Percentiles rank a stretch among this genome's conserved stretches.
phyloP scores from a whole-genome alignment of 92 coral and sea anemone genomes.

The Zoanthus solanderi region DNA sequence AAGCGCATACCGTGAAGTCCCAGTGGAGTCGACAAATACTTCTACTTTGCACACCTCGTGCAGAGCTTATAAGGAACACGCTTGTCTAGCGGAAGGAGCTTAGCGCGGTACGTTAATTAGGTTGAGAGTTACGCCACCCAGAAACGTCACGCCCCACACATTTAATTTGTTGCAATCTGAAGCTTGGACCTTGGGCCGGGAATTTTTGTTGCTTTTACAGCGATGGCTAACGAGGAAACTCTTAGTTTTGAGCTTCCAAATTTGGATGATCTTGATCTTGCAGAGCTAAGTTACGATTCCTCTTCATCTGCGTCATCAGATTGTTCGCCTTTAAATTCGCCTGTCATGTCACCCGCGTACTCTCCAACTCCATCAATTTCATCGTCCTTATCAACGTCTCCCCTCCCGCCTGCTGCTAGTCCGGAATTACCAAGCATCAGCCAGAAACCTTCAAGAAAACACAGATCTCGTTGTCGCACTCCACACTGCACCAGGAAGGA shows the following conservation, averaged over 20 bases:
- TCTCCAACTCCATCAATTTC: slow-evolving; percentile 59
- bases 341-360: slow-evolving; percentile 72
- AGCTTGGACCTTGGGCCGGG: background rate
- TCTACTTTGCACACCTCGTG: slow-evolving; percentile 69
- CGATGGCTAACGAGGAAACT: slow-evolving; percentile 47
- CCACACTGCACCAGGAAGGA: slow-evolving; percentile 86
- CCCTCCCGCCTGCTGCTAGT: slow-evolving; percentile 59
- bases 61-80: slow-evolving; percentile 54
- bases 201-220: background rate
- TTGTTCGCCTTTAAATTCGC: slow-evolving; percentile 78
- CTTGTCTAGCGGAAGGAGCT: slow-evolving; percentile 50
- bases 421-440: slow-evolving; percentile 58
- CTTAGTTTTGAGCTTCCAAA: slow-evolving; percentile 72
- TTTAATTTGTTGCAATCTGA: background rate
- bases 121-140: background rate
- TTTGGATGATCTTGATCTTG: slow-evolving; percentile 76
- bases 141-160: slow-evolving; percentile 11
- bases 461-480: slow-evolving; percentile 75
- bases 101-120: background rate
- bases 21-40: slow-evolving; percentile 81
- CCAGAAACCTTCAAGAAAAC: slow-evolving; percentile 62
- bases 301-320: slow-evolving; percentile 73
- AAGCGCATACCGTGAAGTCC: slow-evolving; percentile 84
- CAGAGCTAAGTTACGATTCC: slow-evolving; percentile 77
- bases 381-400: slow-evolving; percentile 52